Evolutionary conservation across 2,797 vertebrate genomes (phyloP), one percentile per base, ranked within the genome.

Genomic region (Dermochelys coriacea): DNA sequence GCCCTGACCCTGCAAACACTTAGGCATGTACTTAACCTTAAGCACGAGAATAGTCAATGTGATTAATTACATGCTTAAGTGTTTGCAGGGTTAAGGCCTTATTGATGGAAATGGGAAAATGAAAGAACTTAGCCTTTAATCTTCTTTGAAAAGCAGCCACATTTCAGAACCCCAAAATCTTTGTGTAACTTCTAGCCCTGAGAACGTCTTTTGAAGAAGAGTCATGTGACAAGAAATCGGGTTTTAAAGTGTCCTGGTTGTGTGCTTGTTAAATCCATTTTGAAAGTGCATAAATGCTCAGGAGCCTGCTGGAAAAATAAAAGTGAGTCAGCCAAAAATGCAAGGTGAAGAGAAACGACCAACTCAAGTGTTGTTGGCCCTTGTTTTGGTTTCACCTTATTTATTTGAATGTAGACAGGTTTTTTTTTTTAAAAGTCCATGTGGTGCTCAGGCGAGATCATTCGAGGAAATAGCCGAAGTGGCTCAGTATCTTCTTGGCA

Each of bases 301-400:
- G 1, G 47, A 92, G 82, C 57, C 86, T 6, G 52, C 52, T 25
- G 55, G 45, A 57, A 81, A 74, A 71, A 82, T 0, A 29, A 74
- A 78, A 82, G 41, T 15, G 41, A 80, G 18, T 5, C 1, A 4
- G 78, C 93, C 45, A 51, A 77, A 92, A 82, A 54, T 18, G 61
- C 29, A 0, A 0, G 51, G 6, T 84, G 77, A 50, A 78, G 25
- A 41, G 19, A 84, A 84, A 83, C 81, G 10, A 77, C 0, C 25
- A 91, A 74, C 54, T 41, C 1, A 0, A 89, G 59, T 23, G 34
- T 12, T 3, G 14, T 78, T n/a, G 23, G 31, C 55, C 21, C 2
- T 12, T 8, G 8, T 50, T 84, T 68, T 4, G 25, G 59, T 16
- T 68, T 64, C 4, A 15, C 47, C 23, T n/a, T 50, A n/a, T 34